Base-by-base conservation (phyloP, 2,888 invertebrate species). In the Melieria picta region DNA sequence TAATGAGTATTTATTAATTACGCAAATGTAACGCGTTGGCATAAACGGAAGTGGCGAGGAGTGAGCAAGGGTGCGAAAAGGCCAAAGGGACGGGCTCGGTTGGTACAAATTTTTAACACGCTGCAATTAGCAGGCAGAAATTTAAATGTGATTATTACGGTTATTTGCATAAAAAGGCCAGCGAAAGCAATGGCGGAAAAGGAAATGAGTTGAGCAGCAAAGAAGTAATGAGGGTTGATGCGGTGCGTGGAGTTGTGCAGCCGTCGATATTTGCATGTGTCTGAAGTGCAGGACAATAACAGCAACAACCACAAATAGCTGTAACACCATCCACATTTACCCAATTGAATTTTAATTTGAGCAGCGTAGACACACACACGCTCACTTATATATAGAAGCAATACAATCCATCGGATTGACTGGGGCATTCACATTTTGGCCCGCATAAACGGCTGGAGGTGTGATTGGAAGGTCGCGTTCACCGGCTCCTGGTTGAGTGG, bases 401-500 rank as follows among this genome's bases (percentile, higher is more conserved):
- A 30, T 30, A 30, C 30, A 30, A 30, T 30, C 30, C 30, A 30
- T 2, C 30, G 30, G 30, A 30, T 30, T 30, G 1, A 30, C 30
- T 30, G 30, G 2, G 30, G 3, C 30, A n/a, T 48, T 74, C 70
- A 83, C 7, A 83, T 73, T 79, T 89, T 90, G 60, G 90, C 89
- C 79, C 90, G 90, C 75, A 92, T 83, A 73, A 92, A 89, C 13
- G 92, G 91, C 79, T 91, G 90, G 62, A 93, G 85, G 80, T 92
- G 89, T 65, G 89, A 87, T 57, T 90, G 50, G 89, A 91, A 83
- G 87, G 87, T 81, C 78, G 89, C 85, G 83, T 94, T 93, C 63
- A 95, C 94, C 9, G 92, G 91, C 77, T 93, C 90, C 56, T 91
- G 89, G 86, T 95, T 95, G 74, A 95, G 88, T 0, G 95, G 94